Base-by-base conservation (phyloP, 1,140 invertebrate genomes). In the Philotrypesis tridentata region DNA sequence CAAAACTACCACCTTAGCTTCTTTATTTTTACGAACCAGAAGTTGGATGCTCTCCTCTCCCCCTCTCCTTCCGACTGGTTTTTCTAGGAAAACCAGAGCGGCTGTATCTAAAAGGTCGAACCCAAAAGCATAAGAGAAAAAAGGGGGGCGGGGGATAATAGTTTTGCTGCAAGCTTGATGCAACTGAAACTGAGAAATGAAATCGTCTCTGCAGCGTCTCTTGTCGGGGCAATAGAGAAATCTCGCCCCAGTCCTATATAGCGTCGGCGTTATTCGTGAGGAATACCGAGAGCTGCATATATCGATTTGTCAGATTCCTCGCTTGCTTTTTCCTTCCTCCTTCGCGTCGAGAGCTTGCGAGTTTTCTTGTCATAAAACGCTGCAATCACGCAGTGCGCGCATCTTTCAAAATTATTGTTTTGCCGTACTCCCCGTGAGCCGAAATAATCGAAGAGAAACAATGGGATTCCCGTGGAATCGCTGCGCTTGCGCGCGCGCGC, bases 131-230 rank as follows among this genome's bases (percentile, higher is more conserved):
- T 17, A 17, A 40, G 68, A 71, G 33, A 71, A 11, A 25, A 71
- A 31, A 71, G 17, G 33, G 11, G 33, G 17, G n/a, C 68, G 68
- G 25, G 63, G 25, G 25, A 21, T 17, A 55, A 55, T 14, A 55
- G 48, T 5, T 55, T 5, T 17, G 17, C 48, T 55, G 48, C 48
- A 55, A 55, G 63, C 63, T 65, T n/a, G 68, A 37, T 71, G 27
- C 37, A 48, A n/a, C 71, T 73, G 27, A 73, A 73, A 73, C 37
- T 73, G 71, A 73, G 71, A 73, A 73, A 73, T 73, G 37, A 73
- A 73, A 73, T 73, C 70, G 40, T 23, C 37, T 27, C 33, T 17
- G 0, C 70, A 5, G n/a, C 23, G 25, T 17, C 31, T 37, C 29
- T 70, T 31, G 67, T 37, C 27, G 67, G 67, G 37, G 67, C 27